Evolutionary conservation across 2,113 vertebrate species (phyloP).

Genomic region (Gavialis gangeticus): DNA sequence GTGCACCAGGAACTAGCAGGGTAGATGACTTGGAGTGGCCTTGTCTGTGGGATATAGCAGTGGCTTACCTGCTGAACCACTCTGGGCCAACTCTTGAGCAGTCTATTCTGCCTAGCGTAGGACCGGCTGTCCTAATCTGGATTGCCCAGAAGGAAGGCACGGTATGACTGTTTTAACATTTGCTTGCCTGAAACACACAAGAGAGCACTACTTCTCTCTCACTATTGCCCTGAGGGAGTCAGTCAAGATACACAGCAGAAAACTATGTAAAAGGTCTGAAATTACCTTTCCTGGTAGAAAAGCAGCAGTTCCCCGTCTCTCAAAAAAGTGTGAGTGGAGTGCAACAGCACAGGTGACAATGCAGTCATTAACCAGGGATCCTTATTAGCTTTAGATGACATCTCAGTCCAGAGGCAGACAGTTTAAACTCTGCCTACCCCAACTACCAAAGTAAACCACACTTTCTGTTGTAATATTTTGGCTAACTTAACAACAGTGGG

Average conservation of each 20-base stretch:
- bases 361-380: neutral
- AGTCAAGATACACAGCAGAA: neutral
- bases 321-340: neutral
- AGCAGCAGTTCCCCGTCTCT: neutral
- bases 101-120: no score
- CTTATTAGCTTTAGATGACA: neutral
- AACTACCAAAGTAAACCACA: neutral
- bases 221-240: neutral
- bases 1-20: no score
- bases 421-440: neutral
- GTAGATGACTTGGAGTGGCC: no score
- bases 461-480: neutral
- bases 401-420: neutral
- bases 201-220: neutral
- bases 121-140: no score
- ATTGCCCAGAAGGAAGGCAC: no score
- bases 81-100: no score
- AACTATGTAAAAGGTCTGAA: neutral
- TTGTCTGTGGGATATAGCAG: no score
- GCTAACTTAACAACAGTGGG: neutral
- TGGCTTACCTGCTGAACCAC: no score
- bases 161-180: no score
- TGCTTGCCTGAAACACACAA: neutral
- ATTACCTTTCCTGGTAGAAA: neutral
- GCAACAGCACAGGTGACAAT: neutral